Base-by-base conservation (phyloP, 1,140 invertebrate genomes). In the Brachionus manjavacas region DNA sequence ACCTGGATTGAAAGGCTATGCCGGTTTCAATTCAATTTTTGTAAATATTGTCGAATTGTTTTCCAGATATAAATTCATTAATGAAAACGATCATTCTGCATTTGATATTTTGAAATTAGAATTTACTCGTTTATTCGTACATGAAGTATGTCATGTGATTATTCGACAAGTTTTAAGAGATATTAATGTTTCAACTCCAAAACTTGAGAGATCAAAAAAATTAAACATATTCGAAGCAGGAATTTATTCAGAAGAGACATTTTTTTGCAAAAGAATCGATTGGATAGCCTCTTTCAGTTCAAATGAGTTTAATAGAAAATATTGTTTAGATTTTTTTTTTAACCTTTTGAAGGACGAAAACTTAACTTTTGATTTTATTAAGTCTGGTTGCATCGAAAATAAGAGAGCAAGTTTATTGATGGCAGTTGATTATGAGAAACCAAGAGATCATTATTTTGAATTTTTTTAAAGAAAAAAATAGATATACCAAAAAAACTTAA, bases 381-480 rank as follows among this genome's bases (percentile, higher is more conserved):
- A 66, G 12, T 66, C 60, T 66, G 60, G 60, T 66, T 66, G 60
- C 60, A 66, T 66, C 20, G 60, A 66, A 66, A 66, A 66, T 66
- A 66, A 23, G 25, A 66, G 60, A 66, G 20, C 1, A 25, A 66
- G 7, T 28, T 31, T 66, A 9, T 66, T 66, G 60, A 66, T 66
- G 60, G 60, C 60, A 66, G 60, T 66, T 66, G 60, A 66, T 31
- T 66, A 66, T 66, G 60, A 66, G 16, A 66, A 66, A 66, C 60
- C 60, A 25, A 23, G 60, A 31, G 20, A 52, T 52, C 1, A 52
- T 52, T 52, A 66, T 66, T 66, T 66, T 2, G 60, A 66, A 66
- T 66, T 25, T 66, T 66, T 66, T 23, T 66, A 66, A 66, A 6
- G 12, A 49, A 49, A 49, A 49, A 31, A 70, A 14, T 28, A 31